Evolutionary conservation across 2,113 vertebrate genomes (phyloP).

Genomic region (Sorex araneus): DNA sequence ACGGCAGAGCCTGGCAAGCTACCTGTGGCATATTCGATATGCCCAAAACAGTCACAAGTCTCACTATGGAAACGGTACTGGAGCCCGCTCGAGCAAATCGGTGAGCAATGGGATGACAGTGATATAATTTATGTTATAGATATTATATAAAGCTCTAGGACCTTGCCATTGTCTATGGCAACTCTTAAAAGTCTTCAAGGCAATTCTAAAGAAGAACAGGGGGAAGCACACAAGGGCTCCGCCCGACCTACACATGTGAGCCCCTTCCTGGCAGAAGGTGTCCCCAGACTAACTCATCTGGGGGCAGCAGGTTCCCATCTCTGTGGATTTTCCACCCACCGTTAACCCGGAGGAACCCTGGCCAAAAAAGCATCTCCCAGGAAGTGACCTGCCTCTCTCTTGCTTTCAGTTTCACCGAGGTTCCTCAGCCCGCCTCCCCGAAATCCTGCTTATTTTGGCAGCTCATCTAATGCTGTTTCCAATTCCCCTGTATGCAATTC

Average conservation of each 20-base stretch:
- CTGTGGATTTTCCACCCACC: background rate
- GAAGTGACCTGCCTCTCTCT: background rate
- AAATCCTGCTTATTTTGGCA: background rate
- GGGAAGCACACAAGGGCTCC: background rate
- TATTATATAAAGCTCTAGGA: constrained; percentile 53
- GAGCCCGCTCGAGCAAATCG: no score
- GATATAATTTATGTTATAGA: constrained; percentile 56
- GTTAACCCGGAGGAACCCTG: background rate
- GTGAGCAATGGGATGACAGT: no score
- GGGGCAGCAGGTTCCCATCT: background rate
- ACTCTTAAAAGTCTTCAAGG: background rate
- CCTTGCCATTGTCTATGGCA: background rate
- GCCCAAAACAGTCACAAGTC: no score
- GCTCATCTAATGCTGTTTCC: background rate
- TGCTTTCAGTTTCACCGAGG: background rate
- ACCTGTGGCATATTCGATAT: no score
- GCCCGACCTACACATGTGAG: background rate
- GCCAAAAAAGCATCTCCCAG: background rate
- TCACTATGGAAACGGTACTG: no score
- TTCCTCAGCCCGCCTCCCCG: background rate
- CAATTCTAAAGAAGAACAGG: background rate
- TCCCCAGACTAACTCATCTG: background rate
- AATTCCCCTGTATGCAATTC: background rate
- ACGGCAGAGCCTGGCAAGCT: no score
- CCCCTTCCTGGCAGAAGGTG: background rate